These are phyloP conservation scores for Ceratina australensis DNA, from an alignment of 1,140 invertebrate species.

Conservation along the genomic window DNA sequence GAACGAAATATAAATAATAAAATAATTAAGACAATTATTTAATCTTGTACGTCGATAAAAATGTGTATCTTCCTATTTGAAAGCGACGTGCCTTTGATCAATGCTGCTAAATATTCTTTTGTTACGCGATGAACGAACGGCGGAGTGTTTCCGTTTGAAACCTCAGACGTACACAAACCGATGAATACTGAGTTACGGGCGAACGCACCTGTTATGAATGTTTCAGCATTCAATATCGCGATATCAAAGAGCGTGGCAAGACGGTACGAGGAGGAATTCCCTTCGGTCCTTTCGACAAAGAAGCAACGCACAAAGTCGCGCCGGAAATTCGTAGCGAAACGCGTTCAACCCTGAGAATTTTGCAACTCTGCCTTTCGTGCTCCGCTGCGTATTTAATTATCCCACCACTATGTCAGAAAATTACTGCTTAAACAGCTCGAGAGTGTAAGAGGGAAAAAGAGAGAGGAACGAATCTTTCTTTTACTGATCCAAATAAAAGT, in stretches of 20 bases:
- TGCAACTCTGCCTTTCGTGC: neutral
- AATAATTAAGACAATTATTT: too few relatives aligned
- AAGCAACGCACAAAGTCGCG: conserved; percentile 51
- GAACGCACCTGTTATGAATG: conserved; percentile 65
- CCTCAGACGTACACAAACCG: conserved; percentile 49
- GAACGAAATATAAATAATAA: too few relatives aligned
- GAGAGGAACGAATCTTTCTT: too few relatives aligned
- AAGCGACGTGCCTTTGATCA: neutral
- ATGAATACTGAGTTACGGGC: conserved; percentile 55
- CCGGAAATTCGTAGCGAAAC: conserved; percentile 52
- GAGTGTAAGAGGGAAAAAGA: too few relatives aligned
- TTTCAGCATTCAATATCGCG: conserved; percentile 64
- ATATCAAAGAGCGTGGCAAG: conserved; percentile 64
- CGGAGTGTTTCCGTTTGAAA: conserved; percentile 56
- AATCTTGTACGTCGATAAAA: too few relatives aligned
- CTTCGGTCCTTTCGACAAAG: conserved; percentile 52
- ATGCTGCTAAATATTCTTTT: conserved; percentile 15
- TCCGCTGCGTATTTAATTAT: too few relatives aligned
- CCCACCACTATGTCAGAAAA: too few relatives aligned
- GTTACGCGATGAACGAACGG: conserved; percentile 16
- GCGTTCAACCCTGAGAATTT: conserved; percentile 35
- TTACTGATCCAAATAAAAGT: too few relatives aligned
- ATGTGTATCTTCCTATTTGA: too few relatives aligned
- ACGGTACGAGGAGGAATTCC: conserved; percentile 56
- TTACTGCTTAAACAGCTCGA: too few relatives aligned